Conservation (phyloP, 2,113 vertebrate species). For the Conger conger region DNA sequence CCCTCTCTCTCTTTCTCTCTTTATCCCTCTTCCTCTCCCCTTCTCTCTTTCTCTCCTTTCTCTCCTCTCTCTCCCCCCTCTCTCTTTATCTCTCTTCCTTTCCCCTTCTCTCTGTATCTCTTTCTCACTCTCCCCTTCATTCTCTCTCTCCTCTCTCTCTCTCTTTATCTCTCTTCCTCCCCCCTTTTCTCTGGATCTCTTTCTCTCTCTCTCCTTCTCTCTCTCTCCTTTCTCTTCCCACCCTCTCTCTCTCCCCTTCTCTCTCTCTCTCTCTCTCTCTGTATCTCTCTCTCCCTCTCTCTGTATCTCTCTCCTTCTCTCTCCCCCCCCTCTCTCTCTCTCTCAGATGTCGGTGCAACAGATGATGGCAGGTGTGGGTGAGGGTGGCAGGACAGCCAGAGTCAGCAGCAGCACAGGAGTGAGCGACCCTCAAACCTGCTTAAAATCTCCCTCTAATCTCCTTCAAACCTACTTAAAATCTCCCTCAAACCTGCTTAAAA, state of each 20-base stretch:
- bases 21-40: background rate
- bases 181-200: background rate
- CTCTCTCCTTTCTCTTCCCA: slow-evolving; percentile 33
- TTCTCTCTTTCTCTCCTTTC: slow-evolving; percentile 40
- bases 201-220: slow-evolving; percentile 30
- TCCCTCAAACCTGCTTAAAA: too few species aligned
- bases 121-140: slow-evolving; percentile 28
- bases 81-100: slow-evolving; percentile 27
- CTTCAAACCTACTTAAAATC: too few species aligned
- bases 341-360: slow-evolving; percentile 74
- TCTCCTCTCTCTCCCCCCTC: slow-evolving; percentile 27
- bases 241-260: slow-evolving; percentile 29
- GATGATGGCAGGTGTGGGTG: slow-evolving; percentile 74
- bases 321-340: slow-evolving; percentile 27
- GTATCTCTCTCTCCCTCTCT: slow-evolving; percentile 37
- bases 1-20: background rate
- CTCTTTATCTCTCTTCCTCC: background rate
- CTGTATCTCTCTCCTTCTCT: background rate
- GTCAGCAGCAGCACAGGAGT: slow-evolving; percentile 75
- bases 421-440: slow-evolving; percentile 40
- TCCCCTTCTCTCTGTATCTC: background rate
- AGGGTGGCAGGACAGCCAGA: slow-evolving; percentile 68
- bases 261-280: slow-evolving; percentile 22
- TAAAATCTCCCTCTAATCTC: background rate
- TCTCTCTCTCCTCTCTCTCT: slow-evolving; percentile 28